Conservation (phyloP, 2,113 vertebrate genomes). For the Petroica traversi region DNA sequence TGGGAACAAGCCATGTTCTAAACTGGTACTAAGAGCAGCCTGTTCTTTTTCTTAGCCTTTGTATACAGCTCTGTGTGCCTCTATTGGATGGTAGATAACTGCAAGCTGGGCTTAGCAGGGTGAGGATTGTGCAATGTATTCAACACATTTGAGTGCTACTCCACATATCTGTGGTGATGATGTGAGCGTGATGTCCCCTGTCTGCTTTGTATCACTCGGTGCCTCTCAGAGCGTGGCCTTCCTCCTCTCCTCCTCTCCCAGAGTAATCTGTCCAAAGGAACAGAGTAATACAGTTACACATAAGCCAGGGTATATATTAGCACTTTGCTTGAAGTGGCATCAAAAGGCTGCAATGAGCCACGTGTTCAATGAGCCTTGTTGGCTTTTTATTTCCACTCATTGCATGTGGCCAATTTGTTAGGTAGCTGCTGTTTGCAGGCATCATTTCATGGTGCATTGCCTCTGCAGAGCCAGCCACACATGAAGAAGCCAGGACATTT, state of each 20-base stretch:
- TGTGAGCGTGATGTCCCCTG: background rate
- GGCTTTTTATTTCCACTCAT: conserved; percentile 2
- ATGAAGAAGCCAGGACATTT: background rate
- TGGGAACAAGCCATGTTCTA: conserved; percentile 5
- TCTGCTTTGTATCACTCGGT: background rate
- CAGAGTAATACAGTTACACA: too few species aligned
- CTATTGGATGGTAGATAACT: background rate
- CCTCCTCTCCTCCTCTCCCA: background rate
- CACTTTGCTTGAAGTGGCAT: background rate
- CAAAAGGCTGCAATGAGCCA: background rate
- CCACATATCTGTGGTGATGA: background rate
- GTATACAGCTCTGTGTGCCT: background rate
- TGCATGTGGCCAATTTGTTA: background rate
- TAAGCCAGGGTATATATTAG: background rate
- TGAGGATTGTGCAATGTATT: background rate
- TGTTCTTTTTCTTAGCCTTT: background rate
- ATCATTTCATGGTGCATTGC: background rate
- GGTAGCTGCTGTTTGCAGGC: background rate
- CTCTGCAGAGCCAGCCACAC: background rate
- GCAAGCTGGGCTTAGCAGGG: background rate
- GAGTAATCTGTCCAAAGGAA: background rate
- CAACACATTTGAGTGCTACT: background rate
- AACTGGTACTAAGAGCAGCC: background rate
- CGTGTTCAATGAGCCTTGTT: background rate
- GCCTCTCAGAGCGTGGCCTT: background rate